Evolutionary conservation across 2,888 invertebrate genomes (phyloP), one percentile per base, ranked within the genome.

Genomic region (Cheilosia impressa): DNA sequence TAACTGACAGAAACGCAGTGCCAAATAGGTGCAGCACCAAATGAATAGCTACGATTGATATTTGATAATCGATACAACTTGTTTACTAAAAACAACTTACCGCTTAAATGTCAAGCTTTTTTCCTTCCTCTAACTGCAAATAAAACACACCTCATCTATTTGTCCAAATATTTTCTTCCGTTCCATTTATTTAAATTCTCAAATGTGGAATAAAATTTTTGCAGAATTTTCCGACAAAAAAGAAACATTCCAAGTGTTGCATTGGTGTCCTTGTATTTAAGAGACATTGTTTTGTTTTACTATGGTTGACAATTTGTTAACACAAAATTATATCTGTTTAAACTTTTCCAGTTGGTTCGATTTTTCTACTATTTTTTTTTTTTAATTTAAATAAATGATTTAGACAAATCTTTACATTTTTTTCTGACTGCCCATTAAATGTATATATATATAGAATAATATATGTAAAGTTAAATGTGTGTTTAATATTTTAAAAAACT

Each of bases 341-440:
- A 17, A 17, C 45, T 7, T 47, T 47, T 47, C 45, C 17, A 13
- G 38, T 38, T 38, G 38, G 13, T 38, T 38, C 19, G 10, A 19
- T 63, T 58, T 34, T 50, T 57, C 62, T 57, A 17, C 34, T 66
- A 34, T 66, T 69, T 27, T 24, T 63, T 58, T 71, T 63, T 62
- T 77, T 43, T 50, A 81, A 87, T 81, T 85, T 85, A 85, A 87
- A 87, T 78, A 88, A 87, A 81, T 87, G 82, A 87, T 88, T 88
- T 84, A 88, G 89, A 88, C 88, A 89, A 89, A 89, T 88, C 88
- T 88, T 87, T 88, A 89, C 88, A 89, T 88, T 88, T 87, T 81
- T 82, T 88, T 89, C 89, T 88, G 89, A 89, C 89, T 89, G 89
- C 89, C 89, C 88, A 89, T 88, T 87, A 87, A 87, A 73, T 82